Percentiles rank a stretch among this genome's conserved stretches.
These are phyloP conservation scores for Euzophera pinguis DNA, from an alignment of 2,888 invertebrate species.

Conservation along the genomic window DNA sequence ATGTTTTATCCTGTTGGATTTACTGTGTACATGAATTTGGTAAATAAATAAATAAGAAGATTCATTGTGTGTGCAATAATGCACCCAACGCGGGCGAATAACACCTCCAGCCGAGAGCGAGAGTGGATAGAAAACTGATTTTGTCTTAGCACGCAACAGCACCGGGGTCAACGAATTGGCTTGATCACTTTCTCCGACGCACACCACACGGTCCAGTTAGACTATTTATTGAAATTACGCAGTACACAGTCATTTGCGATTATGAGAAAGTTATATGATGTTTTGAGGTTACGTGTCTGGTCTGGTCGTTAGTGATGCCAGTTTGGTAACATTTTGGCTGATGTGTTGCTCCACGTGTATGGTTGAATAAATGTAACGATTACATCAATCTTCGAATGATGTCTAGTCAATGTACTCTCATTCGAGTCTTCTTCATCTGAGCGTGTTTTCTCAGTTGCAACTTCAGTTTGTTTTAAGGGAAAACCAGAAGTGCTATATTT, in stretches of 20 bases:
- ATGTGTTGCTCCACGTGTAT: conserved; percentile 1
- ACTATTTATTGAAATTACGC: conserved; percentile 15
- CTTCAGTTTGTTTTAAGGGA: too few species aligned
- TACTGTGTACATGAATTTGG: too few species aligned
- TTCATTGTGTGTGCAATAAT: conserved; percentile 33
- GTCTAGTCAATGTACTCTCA: too few species aligned
- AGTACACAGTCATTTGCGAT: conserved; percentile 11
- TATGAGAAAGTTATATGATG: conserved; percentile 13
- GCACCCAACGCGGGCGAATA: conserved; percentile 43
- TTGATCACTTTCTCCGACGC: conserved; percentile 56
- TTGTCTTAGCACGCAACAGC: conserved; percentile 63
- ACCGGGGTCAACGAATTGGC: conserved; percentile 54
- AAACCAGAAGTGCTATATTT: too few species aligned
- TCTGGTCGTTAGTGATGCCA: conserved; percentile 9
- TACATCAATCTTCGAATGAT: neutral
- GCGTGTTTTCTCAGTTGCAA: too few species aligned
- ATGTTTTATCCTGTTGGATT: too few species aligned
- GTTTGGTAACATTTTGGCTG: conserved; percentile 6
- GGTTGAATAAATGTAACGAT: neutral
- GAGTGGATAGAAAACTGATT: conserved; percentile 68
- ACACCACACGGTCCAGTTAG: conserved; percentile 11
- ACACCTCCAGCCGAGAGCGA: conserved; percentile 61
- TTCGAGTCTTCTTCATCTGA: too few species aligned
- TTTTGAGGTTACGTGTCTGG: conserved; percentile 10
- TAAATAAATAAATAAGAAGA: neutral